A percentile compares a stretch with the other conserved stretches of the same genome.
Conservation (phyloP, 2,888 invertebrate species). For the Orthosia gothica region DNA sequence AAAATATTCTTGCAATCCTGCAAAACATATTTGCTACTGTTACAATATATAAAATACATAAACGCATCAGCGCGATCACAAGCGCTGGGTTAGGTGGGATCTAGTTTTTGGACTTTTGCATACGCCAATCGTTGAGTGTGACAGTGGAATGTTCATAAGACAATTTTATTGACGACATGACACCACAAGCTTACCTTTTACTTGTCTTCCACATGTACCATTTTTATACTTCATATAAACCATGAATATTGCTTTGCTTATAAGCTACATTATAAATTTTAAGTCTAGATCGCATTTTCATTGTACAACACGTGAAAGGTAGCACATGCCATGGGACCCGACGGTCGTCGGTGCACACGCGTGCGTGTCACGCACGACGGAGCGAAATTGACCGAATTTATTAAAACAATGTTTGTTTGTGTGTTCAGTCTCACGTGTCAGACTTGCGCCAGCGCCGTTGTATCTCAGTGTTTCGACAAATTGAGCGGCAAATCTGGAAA, state of each 20-base stretch:
- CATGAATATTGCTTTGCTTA: slow-evolving; percentile 71
- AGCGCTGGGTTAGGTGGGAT: slow-evolving; percentile 87
- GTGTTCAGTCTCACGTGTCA: slow-evolving; percentile 82
- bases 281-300: slow-evolving; percentile 64
- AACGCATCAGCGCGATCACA: slow-evolving; percentile 78
- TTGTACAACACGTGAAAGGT: slow-evolving; percentile 58
- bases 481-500: slow-evolving; percentile 97
- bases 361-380: slow-evolving; percentile 58
- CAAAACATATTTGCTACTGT: slow-evolving; percentile 80
- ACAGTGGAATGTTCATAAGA: slow-evolving; percentile 86
- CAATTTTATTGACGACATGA: slow-evolving; percentile 70
- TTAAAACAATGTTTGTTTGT: slow-evolving; percentile 75
- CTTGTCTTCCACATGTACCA: slow-evolving; percentile 67
- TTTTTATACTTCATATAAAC: slow-evolving; percentile 52
- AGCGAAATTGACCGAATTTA: slow-evolving; percentile 68
- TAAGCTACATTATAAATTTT: slow-evolving; percentile 67
- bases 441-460: slow-evolving; percentile 75
- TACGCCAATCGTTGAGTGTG: slow-evolving; percentile 82
- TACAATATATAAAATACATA: slow-evolving; percentile 73
- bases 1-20: slow-evolving; percentile 85
- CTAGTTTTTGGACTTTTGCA: slow-evolving; percentile 84
- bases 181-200: slow-evolving; percentile 79
- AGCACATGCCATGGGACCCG: slow-evolving; percentile 41
- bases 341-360: slow-evolving; percentile 36
- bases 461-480: slow-evolving; percentile 95